Evolutionary conservation across 2,888 invertebrate genomes (phyloP), one percentile per base, ranked within the genome.

Genomic region (Yponomeuta plumbellus): DNA sequence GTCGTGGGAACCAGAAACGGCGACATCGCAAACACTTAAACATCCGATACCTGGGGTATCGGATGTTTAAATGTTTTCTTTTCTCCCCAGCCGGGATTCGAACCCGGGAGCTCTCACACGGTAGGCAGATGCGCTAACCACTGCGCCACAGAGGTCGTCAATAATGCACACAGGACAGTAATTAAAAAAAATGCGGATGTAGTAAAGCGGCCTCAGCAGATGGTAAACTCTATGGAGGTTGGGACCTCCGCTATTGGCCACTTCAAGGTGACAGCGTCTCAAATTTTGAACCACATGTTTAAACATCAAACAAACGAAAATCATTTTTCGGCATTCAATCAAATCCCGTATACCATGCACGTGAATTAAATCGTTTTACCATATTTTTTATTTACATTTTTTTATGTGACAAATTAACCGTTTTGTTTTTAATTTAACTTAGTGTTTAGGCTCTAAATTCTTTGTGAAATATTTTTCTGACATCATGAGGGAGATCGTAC

Each of bases 401-500:
- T 81, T 76, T 73, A 80, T 83, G 77, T 71, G 67, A 75, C 66
- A 73, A 61, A 61, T 61, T 61, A 26, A 26, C 59, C 26, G 26
- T n/a, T 26, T 74, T 75, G 74, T 75, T 79, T 69, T 76, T 74
- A 74, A 75, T 77, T 72, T 78, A 72, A 76, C 74, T 64, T 70
- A 70, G 63, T 71, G 72, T 77, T 80, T 77, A 71, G 80, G 69
- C 17, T 23, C 61, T 40, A 61, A 66, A 66, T 61, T 66, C 34
- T 61, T 65, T 59, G 65, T 59, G 65, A 21, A 59, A 44, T 21
- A 6, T 23, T 13, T 26, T 26, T 26, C 34, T 61, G 67, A 70
- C 74, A 89, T 83, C 73, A 94, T 94, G 94, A 92, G 94, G 84
- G 94, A 94, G 89, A 94, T 94, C 76, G 94, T 94, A 68, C 94